Evolutionary conservation across 2,797 vertebrate genomes (phyloP), one percentile per base, ranked within the genome.

Genomic region (Hydrophis major): DNA sequence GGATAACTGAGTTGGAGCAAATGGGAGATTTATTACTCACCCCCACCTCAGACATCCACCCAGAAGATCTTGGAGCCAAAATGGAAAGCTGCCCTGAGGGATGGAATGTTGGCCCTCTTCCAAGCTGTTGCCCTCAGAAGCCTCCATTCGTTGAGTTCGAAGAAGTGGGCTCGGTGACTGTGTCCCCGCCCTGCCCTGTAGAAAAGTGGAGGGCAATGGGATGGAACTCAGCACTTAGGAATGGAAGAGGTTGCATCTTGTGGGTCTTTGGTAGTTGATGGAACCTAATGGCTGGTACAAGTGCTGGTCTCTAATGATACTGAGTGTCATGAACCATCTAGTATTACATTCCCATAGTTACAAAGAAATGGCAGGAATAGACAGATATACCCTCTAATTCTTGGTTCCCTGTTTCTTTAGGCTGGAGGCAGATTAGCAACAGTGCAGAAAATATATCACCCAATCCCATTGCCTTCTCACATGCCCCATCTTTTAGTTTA

Each of bases 1-100:
- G 78, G 78, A 83, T 83, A 83, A 83, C 78, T 83, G 78, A 83
- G 78, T 25, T 83, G 42, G 78, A 47, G 78, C 78, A 83, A 83
- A 83, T 83, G 78, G 78, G 78, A 83, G 78, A 83, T 83, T 83
- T 83, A 83, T 83, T 83, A 83, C 78, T 83, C 78, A 83, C 78
- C 78, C 69, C 78, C 42, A 83, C 78, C 78, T 83, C 78, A 47
- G 78, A 83, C 78, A 83, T 83, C 78, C 78, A 83, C 78, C 78
- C 78, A 83, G 78, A 83, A 83, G 37, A 42, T 83, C 37, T 47
- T 83, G 78, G 78, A 83, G 78, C 78, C 78, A 83, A 47, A 83
- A 83, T 83, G 78, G 10, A 83, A 83, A 83, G 78, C 78, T 83
- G 78, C 78, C 78, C 78, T 83, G 78, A 83, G 78, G 78, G 78